Percentiles rank a stretch among this genome's conserved stretches.
Evolutionary conservation across 2,113 vertebrate species (phyloP).

Genomic region (Erythrolamprus reginae): DNA sequence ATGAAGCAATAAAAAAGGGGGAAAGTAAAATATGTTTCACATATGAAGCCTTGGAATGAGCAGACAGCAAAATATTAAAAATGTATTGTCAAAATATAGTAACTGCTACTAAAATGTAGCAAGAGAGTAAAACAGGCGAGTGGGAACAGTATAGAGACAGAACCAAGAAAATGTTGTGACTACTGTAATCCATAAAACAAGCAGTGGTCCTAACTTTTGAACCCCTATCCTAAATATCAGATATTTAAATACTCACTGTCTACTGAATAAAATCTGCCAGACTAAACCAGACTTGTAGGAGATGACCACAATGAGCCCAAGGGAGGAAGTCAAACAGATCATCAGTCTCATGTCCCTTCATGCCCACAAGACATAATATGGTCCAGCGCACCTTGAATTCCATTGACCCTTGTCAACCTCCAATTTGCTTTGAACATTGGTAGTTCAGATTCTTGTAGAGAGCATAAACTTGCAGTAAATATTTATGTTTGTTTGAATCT

Average conservation of each 20-base stretch:
- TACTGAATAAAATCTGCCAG: background rate
- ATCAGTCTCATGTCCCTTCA: too few relatives aligned
- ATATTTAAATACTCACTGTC: background rate
- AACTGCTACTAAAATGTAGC: background rate
- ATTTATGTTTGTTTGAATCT: background rate
- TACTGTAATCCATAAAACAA: background rate
- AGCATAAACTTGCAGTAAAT: too few relatives aligned
- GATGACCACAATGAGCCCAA: too few relatives aligned
- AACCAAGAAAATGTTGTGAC: background rate
- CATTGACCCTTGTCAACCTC: too few relatives aligned
- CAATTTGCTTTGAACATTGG: too few relatives aligned
- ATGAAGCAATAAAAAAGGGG: background rate
- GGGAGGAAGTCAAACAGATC: too few relatives aligned
- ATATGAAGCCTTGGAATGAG: background rate
- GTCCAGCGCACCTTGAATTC: too few relatives aligned
- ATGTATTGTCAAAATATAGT: background rate
- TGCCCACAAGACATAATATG: too few relatives aligned
- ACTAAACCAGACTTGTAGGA: background rate
- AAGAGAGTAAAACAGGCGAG: background rate
- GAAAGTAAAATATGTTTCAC: background rate
- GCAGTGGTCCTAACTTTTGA: background rate
- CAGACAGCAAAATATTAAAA: background rate
- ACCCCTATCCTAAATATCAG: background rate
- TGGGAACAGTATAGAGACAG: background rate
- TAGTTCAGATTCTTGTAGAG: too few relatives aligned